Evolutionary conservation across 2,888 invertebrate genomes (phyloP), one percentile per base, ranked within the genome.

Genomic region (Pasiphila rectangulata): DNA sequence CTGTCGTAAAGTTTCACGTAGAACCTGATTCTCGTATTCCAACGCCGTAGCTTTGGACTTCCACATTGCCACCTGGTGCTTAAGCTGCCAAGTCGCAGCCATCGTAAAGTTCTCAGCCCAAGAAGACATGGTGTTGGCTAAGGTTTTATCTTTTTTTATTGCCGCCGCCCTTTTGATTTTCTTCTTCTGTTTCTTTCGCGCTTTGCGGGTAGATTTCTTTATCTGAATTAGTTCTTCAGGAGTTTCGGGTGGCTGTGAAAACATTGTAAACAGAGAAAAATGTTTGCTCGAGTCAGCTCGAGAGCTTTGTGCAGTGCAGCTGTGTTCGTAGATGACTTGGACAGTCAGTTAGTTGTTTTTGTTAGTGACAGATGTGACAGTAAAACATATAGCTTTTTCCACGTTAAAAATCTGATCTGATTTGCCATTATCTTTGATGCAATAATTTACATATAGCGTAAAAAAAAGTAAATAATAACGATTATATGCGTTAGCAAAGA

Each of bases 61-160:
- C 92, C 92, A 92, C 63, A 90, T 91, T 1, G 91, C 90, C 4
- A 91, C 57, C 72, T 91, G 89, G 56, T 92, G 90, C 61, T 90
- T 85, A 41, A 90, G 61, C 60, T 91, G 90, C 86, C 86, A 88
- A 53, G 83, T 82, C 2, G 81, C 73, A 44, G 83, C 83, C 4
- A 64, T 63, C 1, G 83, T 76, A 43, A 79, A 85, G 40, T 66
- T 75, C 45, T 85, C 79, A 2, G 84, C 83, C 83, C 83, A 86
- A 25, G 76, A 60, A 44, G 83, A 80, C 85, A 88, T 86, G 2
- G 75, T 69, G 7, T 54, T 56, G 0, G 64, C 61, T 17, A 75
- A 47, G 23, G n/a, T 59, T 57, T 42, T 66, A 64, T 39, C 55
- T 35, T 52, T 44, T 58, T 51, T 63, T 64, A 58, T 59, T 7